Evolutionary conservation across 2,797 vertebrate species (phyloP).

Genomic region (Centroberyx gerrardi): DNA sequence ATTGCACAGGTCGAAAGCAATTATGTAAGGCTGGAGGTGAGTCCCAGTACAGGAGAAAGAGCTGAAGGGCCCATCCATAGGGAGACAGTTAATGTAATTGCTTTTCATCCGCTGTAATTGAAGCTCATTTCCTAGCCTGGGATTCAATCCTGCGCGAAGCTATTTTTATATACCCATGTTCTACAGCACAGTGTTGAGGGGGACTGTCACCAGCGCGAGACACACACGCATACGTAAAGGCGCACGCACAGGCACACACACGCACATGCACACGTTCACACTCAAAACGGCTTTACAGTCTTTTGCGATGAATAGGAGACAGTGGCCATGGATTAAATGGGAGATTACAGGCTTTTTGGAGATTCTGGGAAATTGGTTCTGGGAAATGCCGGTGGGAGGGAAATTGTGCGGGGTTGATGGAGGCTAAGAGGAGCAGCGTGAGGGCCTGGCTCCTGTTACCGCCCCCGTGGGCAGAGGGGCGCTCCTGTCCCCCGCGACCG

Average conservation of each 20-base stretch:
- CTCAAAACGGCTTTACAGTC: conserved; percentile 20
- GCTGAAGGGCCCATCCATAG: conserved; percentile 62
- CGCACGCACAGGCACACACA: neutral
- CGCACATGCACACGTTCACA: conserved; percentile 27
- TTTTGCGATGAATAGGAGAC: conserved; percentile 53
- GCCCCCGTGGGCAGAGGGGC: conserved; percentile 51
- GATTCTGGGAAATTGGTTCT: conserved; percentile 14
- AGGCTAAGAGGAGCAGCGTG: conserved; percentile 18
- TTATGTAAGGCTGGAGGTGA: conserved; percentile 78
- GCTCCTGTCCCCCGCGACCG: conserved; percentile 55
- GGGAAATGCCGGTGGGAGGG: conserved; percentile 50
- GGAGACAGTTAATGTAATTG: conserved; percentile 82
- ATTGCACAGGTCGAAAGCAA: conserved; percentile 73
- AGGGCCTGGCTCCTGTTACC: conserved; percentile 76
- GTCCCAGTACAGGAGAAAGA: conserved; percentile 56
- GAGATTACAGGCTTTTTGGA: conserved; percentile 66
- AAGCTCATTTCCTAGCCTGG: conserved; percentile 76
- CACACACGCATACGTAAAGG: conserved; percentile 9
- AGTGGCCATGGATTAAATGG: conserved; percentile 41
- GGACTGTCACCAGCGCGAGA: conserved; percentile 45
- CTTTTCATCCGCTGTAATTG: conserved; percentile 82
- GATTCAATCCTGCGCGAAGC: conserved; percentile 68
- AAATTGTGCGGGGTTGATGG: conserved; percentile 14
- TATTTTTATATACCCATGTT: conserved; percentile 78
- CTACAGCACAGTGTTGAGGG: conserved; percentile 51